Conservation (phyloP, 1,140 invertebrate genomes). For the Wiebesia pumilae region DNA sequence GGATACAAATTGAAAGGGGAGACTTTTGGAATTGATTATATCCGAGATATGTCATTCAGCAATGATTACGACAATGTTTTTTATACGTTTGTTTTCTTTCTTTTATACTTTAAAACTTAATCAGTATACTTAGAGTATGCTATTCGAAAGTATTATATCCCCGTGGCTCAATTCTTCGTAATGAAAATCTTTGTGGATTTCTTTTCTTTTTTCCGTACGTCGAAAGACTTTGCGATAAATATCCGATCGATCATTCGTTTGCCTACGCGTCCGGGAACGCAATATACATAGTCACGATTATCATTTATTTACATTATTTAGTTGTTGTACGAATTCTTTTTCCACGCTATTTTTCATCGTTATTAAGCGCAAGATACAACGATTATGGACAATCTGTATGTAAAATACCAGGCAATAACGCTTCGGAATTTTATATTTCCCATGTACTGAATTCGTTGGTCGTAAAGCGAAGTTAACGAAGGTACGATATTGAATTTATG, state of each 20-base stretch:
- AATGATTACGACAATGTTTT: conserved; percentile 41
- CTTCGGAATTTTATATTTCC: not conserved
- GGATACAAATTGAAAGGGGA: conserved; percentile 52
- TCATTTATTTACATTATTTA: not conserved
- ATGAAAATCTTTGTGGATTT: not conserved
- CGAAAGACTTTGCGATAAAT: not conserved
- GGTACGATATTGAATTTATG: not conserved
- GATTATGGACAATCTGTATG: not conserved
- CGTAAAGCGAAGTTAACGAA: not conserved
- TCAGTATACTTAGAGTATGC: conserved; percentile 20
- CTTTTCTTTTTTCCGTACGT: not conserved
- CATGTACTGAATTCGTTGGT: not conserved
- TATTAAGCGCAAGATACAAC: too few species aligned
- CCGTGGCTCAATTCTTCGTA: not conserved
- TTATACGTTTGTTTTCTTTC: not conserved
- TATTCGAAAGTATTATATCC: conserved; percentile 10
- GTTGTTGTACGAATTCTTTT: too few species aligned
- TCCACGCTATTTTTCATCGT: too few species aligned
- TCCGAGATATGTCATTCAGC: conserved; percentile 44
- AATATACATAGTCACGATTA: not conserved
- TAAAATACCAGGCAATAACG: not conserved
- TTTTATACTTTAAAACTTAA: conserved; percentile 19
- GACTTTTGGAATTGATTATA: conserved; percentile 50
- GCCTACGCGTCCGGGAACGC: not conserved
- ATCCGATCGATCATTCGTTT: not conserved